Evolutionary conservation across 2,113 vertebrate species (phyloP).

Genomic region (Tachycineta bicolor): DNA sequence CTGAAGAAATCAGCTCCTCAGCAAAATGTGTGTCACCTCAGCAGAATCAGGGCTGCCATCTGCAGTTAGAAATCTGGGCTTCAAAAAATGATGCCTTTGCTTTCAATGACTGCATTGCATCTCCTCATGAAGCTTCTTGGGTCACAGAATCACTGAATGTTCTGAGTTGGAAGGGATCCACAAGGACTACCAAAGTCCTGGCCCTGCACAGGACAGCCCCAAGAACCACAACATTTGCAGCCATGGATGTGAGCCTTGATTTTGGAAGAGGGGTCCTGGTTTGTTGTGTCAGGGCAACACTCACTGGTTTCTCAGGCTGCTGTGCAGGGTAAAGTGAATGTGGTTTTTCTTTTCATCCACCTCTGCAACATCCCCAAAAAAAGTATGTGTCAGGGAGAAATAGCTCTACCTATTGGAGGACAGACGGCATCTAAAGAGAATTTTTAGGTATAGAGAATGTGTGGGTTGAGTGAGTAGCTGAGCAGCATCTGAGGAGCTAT

Average conservation of each 20-base stretch:
- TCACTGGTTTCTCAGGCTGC: neutral
- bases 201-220: neutral
- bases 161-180: neutral
- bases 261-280: neutral
- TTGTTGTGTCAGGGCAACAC: neutral
- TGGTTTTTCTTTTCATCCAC: neutral
- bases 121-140: neutral
- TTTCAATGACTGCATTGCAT: neutral
- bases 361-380: neutral
- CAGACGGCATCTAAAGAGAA: neutral
- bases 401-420: neutral
- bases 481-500: neutral
- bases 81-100: neutral
- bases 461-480: neutral
- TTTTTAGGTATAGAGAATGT: neutral
- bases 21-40: slow-evolving; percentile 10
- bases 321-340: neutral
- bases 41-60: slow-evolving; percentile 6
- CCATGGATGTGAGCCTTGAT: neutral
- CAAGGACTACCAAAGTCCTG: neutral
- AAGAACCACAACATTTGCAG: neutral
- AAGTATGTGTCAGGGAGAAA: neutral
- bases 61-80: slow-evolving; percentile 4
- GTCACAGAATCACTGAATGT: neutral
- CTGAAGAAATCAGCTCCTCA: slow-evolving; percentile 1